Evolutionary conservation across 2,888 invertebrate genomes (phyloP), one percentile per base, ranked within the genome.

Genomic region (Notodonta ziczac): DNA sequence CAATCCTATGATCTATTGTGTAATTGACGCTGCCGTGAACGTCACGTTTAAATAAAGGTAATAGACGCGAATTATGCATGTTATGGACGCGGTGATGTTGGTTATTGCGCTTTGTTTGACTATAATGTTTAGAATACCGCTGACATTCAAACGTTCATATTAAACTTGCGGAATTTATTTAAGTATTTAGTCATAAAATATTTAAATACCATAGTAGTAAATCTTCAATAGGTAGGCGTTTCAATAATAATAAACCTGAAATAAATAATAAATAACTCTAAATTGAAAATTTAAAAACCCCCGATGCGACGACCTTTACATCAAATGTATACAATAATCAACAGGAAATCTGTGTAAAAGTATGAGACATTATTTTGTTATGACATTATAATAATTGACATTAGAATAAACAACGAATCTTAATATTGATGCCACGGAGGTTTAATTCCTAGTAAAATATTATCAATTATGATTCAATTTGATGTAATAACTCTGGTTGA

Each of bases 1-100:
- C 70, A 81, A 85, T 83, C 73, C 69, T 69, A 70, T 76, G 71
- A 73, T 81, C 77, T 75, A 79, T 83, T 83, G 84, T 80, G 77
- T 77, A 77, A 78, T 75, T 77, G 71, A 73, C 66, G 70, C 66
- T 72, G 68, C 66, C 70, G 63, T 69, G 66, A 65, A 70, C 66
- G 65, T 64, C 66, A 60, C 63, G 67, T 74, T 69, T 66, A 67
- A 67, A 73, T 66, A 72, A 72, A 66, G 65, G 44, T 59, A 71
- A 69, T 63, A 62, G 63, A 66, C 60, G 24, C 63, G 59, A 62
- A 67, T 67, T 66, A 67, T 62, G 71, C 63, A 69, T 73, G 62
- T 65, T 67, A 62, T 60, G 63, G 56, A 68, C 52, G 50, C 53
- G 63, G 56, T 65, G 72, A 67, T 61, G 65, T 46, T 7, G 50